Conservation (phyloP, 1,140 invertebrate species). For the Drosophila murphyi region DNA sequence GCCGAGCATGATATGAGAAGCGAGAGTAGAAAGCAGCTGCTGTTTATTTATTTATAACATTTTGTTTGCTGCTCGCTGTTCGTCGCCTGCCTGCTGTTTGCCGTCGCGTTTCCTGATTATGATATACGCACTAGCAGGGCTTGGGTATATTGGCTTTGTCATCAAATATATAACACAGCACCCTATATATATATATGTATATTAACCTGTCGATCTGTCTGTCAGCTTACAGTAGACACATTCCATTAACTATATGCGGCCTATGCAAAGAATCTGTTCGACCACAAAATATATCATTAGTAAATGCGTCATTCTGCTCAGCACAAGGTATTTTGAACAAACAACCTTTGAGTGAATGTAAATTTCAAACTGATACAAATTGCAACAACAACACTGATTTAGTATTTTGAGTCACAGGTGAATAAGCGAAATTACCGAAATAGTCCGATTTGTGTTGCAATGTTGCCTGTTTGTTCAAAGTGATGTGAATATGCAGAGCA, state of each 20-base stretch:
- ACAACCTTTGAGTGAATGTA: not conserved
- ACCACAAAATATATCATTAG: not conserved
- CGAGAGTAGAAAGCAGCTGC: conserved; percentile 24
- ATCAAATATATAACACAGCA: conserved; percentile 27
- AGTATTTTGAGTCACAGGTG: no score
- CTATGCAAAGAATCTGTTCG: not conserved
- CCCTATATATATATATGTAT: not conserved
- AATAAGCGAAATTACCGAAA: no score
- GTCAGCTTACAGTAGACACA: conserved; percentile 12
- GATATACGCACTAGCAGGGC: conserved; percentile 14
- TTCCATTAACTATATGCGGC: conserved; percentile 16
- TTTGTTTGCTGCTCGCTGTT: conserved; percentile 63
- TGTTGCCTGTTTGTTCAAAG: no score
- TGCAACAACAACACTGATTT: no score
- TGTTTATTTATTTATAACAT: conserved; percentile 78
- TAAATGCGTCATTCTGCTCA: not conserved
- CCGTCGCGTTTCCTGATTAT: conserved; percentile 65
- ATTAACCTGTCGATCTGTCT: conserved; percentile 23
- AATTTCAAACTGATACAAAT: not conserved
- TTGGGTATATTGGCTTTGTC: conserved; percentile 42
- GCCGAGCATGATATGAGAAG: conserved; percentile 27
- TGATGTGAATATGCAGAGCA: no score
- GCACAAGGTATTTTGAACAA: not conserved
- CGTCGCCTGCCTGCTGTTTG: conserved; percentile 19
- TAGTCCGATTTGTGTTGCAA: no score